Base-by-base conservation (phyloP, 2,797 vertebrate genomes). In the Falco berigora region DNA sequence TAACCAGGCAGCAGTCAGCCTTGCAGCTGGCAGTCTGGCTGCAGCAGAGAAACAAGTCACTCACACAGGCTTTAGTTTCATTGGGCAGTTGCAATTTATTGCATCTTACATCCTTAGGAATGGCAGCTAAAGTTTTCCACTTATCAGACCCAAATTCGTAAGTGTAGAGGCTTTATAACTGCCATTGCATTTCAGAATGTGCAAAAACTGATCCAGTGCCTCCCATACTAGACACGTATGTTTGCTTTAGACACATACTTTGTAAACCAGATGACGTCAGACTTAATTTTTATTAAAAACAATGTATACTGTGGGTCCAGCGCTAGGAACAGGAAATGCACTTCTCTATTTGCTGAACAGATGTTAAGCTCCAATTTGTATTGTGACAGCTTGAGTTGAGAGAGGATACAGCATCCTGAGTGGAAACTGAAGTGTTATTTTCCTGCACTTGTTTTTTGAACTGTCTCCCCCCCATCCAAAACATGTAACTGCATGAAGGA, bases 21-120 rank as follows among this genome's bases (percentile, higher is more conserved):
- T 46, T 44, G 12, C 36, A 88, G 12, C 14, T 74, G 59, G 47
- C 14, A 38, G 20, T 18, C 38, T 28, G 38, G 8, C 38, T 92
- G 15, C 62, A 73, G 32, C 19, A 95, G n/a, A 88, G 20, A 42
- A 79, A 72, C 24, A 79, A 82, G 24, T 71, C 71, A 85, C 28
- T n/a, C 22, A 86, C 53, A 27, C n/a, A 83, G 25, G 50, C 23
- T 87, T 85, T 58, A 14, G 24, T 86, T 58, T 73, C 56, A 86
- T 94, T 87, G 27, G 74, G 15, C 28, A 95, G 44, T 93, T 90
- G 89, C n/a, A 79, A 25, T 97, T 97, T 97, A 96, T 97, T 95
- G 23, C 52, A 53, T 89, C 67, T 30, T 75, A 2, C 27, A 59
- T 76, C 49, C 30, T 88, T 89, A 30, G 22, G 76, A 66, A 85